A percentile compares a stretch with the other conserved stretches of the same genome.
These are phyloP conservation scores for Melieria picta DNA, from an alignment of 2,888 invertebrate species.

Conservation along the genomic window DNA sequence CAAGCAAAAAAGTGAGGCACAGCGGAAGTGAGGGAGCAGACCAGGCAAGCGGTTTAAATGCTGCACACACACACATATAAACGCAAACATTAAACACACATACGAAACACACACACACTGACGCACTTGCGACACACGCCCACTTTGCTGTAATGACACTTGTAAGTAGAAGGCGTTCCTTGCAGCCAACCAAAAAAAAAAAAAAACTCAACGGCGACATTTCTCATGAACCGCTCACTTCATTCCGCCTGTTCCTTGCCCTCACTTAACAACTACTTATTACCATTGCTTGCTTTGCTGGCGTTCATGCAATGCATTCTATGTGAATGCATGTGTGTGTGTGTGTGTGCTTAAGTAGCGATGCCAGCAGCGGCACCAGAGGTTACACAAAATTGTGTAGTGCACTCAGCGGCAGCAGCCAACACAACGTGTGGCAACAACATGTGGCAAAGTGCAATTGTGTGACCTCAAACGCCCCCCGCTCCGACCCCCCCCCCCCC, in stretches of 20 bases:
- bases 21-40: neutral
- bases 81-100: neutral
- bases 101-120: neutral
- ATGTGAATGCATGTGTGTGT: slow-evolving; percentile 1
- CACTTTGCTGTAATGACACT: slow-evolving; percentile 19
- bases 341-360: neutral
- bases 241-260: too few relatives aligned
- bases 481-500: too few relatives aligned
- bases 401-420: neutral
- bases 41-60: neutral
- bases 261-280: too few relatives aligned
- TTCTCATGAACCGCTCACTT: too few relatives aligned
- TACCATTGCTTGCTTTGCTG: neutral
- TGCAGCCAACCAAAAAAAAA: neutral
- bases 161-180: slow-evolving; percentile 17
- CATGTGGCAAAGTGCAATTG: slow-evolving; percentile 9
- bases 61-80: neutral
- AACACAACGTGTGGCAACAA: slow-evolving; percentile 2
- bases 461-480: neutral
- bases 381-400: neutral
- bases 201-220: neutral
- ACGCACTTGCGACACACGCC: slow-evolving; percentile 5
- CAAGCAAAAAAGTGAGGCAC: neutral
- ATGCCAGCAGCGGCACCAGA: neutral
- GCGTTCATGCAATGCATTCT: slow-evolving; percentile 11